A percentile compares a stretch with the other conserved stretches of the same genome.
Conservation (phyloP, 1,140 invertebrate genomes). For the Eubasilissa regina region DNA sequence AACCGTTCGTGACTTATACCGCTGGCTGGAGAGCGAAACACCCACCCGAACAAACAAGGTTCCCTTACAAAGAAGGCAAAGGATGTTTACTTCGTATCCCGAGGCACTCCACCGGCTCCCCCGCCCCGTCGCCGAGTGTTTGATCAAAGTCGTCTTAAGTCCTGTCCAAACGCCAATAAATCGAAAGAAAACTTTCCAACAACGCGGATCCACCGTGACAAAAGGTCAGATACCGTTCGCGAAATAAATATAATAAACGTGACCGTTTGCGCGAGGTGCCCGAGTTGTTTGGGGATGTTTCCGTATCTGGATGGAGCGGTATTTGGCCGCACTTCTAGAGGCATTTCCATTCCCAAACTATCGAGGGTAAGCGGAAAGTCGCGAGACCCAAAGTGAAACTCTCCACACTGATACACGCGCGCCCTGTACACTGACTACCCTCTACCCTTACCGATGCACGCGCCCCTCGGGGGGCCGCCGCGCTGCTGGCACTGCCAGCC, state of each 20-base stretch:
- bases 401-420: background rate
- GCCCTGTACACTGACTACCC: background rate
- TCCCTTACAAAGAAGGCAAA: slow-evolving; percentile 8
- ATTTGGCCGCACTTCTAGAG: slow-evolving; percentile 8
- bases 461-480: background rate
- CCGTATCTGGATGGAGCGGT: background rate
- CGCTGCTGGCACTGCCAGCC: background rate
- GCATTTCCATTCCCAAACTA: slow-evolving; percentile 22
- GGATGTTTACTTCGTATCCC: slow-evolving; percentile 25
- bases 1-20: slow-evolving; percentile 30
- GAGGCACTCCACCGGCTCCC: background rate
- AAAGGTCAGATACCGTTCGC: background rate
- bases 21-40: background rate
- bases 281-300: background rate
- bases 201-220: background rate
- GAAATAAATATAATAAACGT: background rate
- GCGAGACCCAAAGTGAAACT: background rate
- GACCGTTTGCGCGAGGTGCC: background rate
- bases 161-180: slow-evolving; percentile 18
- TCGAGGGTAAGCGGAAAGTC: background rate
- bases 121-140: slow-evolving; percentile 6
- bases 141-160: slow-evolving; percentile 31
- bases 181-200: background rate
- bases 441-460: too few relatives aligned
- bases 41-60: slow-evolving; percentile 11